These are phyloP conservation scores for Alligator sinensis DNA, from an alignment of 2,113 vertebrate species.

Conservation along the genomic window DNA sequence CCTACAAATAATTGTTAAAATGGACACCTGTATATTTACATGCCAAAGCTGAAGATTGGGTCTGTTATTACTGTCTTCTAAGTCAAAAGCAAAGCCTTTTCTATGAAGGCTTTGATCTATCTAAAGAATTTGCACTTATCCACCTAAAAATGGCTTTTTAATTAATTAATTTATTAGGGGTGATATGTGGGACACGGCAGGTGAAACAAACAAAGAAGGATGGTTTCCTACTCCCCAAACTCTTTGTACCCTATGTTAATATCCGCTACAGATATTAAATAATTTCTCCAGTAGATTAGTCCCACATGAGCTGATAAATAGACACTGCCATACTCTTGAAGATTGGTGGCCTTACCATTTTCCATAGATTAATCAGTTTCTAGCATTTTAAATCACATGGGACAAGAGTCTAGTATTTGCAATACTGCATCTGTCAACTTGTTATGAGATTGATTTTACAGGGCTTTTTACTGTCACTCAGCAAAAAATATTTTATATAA, in stretches of 20 bases:
- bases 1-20: neutral
- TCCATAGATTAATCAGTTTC: neutral
- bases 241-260: constrained; percentile 27
- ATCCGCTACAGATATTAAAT: neutral
- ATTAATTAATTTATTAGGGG: constrained; percentile 65
- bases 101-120: neutral
- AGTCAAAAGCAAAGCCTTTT: constrained; percentile 23
- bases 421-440: neutral
- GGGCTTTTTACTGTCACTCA: neutral
- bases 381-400: neutral
- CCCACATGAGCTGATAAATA: constrained; percentile 4
- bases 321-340: neutral
- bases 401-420: neutral
- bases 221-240: neutral
- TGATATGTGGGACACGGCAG: constrained; percentile 27
- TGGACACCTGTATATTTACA: neutral
- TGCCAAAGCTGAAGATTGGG: neutral
- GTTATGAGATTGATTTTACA: neutral
- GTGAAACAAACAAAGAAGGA: constrained; percentile 6
- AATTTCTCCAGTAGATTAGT: constrained; percentile 14
- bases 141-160: constrained; percentile 51
- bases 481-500: neutral
- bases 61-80: neutral
- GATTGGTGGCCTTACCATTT: neutral
- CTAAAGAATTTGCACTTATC: constrained; percentile 8